Evolutionary conservation across 2,797 vertebrate genomes (phyloP).

Genomic region (Fundulus diaphanus): DNA sequence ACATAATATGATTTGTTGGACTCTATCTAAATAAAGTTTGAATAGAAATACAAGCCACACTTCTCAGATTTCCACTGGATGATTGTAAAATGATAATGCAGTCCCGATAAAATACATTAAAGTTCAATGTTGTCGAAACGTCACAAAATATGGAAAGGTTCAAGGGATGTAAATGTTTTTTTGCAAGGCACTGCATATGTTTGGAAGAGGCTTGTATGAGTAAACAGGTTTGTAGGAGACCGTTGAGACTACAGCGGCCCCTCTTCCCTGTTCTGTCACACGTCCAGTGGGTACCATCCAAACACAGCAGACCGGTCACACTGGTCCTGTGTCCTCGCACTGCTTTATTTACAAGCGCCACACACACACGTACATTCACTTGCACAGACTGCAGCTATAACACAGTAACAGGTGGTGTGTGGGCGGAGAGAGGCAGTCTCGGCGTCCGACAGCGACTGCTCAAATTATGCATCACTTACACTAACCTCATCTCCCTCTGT

Average conservation of each 20-base stretch:
- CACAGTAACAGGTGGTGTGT: constrained; percentile 75
- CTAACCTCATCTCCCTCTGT: constrained; percentile 59
- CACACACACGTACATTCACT: constrained; percentile 2
- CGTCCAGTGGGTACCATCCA: constrained; percentile 37
- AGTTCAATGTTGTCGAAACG: neutral
- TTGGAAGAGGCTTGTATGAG: neutral
- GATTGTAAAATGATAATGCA: neutral
- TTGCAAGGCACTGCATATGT: neutral
- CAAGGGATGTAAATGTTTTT: no score
- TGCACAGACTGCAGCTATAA: constrained; percentile 44
- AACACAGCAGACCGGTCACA: constrained; percentile 43
- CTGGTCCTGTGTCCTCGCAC: constrained; percentile 42
- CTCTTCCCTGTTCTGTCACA: constrained; percentile 32
- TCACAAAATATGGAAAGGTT: no score
- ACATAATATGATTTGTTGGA: no score
- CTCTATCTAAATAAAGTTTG: no score
- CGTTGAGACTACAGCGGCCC: constrained; percentile 4
- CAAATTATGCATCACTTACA: constrained; percentile 73
- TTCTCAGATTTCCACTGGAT: no score
- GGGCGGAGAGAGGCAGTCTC: constrained; percentile 62
- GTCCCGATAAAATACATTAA: neutral
- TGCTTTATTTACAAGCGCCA: constrained; percentile 22
- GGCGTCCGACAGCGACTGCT: constrained; percentile 60
- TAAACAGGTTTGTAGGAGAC: constrained; percentile 10
- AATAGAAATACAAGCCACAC: no score